A percentile compares a stretch with the other conserved stretches of the same genome.
phyloP scores from a whole-genome alignment of 2,113 vertebrate genomes.

The Ceyx margarethae region DNA sequence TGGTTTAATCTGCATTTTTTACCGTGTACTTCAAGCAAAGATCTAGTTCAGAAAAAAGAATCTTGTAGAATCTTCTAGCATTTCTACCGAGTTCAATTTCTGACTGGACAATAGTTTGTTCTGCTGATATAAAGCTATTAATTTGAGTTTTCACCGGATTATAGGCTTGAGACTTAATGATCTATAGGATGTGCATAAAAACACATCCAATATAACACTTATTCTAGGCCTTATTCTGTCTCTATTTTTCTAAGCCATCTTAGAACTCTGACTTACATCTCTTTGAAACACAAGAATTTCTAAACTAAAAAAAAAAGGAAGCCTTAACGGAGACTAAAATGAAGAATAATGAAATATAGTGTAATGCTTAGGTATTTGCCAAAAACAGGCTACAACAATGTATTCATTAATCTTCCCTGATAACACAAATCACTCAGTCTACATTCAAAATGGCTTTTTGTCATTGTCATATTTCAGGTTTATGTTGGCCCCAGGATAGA shows the following conservation, averaged over 20 bases:
- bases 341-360: neutral
- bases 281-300: neutral
- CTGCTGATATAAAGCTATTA: neutral
- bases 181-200: neutral
- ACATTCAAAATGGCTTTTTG: neutral
- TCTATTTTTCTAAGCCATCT: neutral
- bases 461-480: neutral
- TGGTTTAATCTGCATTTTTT: neutral
- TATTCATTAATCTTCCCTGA: neutral
- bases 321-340: neutral
- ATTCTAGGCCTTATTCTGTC: neutral
- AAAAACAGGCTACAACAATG: neutral
- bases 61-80: neutral
- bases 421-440: neutral
- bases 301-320: neutral
- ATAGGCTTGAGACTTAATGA: neutral
- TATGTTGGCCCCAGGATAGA: neutral
- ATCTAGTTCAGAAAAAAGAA: neutral
- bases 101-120: neutral
- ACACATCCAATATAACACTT: neutral
- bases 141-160: neutral
- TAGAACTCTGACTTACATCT: neutral
- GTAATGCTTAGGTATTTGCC: neutral
- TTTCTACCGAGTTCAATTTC: neutral
- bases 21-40: neutral